phyloP scores from a whole-genome alignment of 2,888 invertebrate species.

The Alloscopus bannaensis region DNA sequence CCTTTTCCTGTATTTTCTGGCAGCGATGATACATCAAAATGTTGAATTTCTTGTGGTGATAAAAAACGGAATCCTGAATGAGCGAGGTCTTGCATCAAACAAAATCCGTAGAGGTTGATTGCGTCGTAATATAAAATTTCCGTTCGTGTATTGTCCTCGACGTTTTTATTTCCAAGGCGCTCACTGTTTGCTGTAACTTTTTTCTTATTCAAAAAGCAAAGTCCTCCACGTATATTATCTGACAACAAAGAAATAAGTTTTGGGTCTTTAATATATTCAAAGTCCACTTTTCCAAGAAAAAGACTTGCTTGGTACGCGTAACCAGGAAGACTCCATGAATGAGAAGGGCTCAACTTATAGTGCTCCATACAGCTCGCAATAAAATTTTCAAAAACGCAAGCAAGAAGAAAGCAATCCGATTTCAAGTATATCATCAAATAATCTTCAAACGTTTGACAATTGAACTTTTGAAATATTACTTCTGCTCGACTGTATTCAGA shows the following conservation, averaged over 20 bases:
- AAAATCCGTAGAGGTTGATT: neutral
- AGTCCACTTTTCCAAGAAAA: neutral
- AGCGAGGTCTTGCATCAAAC: neutral
- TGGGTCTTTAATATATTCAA: neutral
- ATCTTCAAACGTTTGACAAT: slow-evolving; percentile 7
- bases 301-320: neutral
- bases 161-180: neutral
- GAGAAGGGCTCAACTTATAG: slow-evolving; percentile 1
- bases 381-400: slow-evolving; percentile 4
- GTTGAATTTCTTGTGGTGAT: neutral
- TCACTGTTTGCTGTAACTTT: neutral
- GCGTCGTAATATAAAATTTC: slow-evolving; percentile 6
- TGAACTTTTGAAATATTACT: neutral
- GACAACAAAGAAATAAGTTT: neutral
- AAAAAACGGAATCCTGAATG: neutral
- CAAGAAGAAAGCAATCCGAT: slow-evolving; percentile 1
- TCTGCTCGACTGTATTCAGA: slow-evolving; percentile 2
- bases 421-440: slow-evolving; percentile 2
- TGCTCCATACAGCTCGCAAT: neutral
- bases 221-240: slow-evolving; percentile 7
- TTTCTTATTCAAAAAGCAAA: neutral
- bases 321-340: neutral
- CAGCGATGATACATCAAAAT: neutral
- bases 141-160: neutral
- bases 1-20: slow-evolving; percentile 23